Base-by-base conservation (phyloP, 2,888 invertebrate genomes). In the Lasiommata megera region DNA sequence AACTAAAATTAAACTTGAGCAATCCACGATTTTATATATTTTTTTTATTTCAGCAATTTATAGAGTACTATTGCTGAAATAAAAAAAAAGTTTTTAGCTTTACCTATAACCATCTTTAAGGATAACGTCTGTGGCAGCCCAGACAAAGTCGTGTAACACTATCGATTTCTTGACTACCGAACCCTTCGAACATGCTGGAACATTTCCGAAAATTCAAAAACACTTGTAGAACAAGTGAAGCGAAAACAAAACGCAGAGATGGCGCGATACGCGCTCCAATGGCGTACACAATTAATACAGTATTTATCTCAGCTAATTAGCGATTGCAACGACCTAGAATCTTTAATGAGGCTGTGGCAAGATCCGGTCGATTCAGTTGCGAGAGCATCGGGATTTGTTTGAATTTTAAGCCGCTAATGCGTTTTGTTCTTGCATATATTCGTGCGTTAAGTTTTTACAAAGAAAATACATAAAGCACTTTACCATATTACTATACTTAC, bases 251-350 rank as follows among this genome's bases (percentile, higher is more conserved):
- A 58, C 61, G 57, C 60, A 53, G 59, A 67, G 65, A 87, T 85
- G 77, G 72, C 70, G 74, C 79, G 88, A 88, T 87, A 85, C 71
- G 62, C 50, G 70, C 72, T 75, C 84, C 82, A 85, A 84, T 85
- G 85, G 84, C 82, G 80, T 80, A 84, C 81, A 83, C 88, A 88
- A 89, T 89, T 88, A 89, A 89, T 89, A 84, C 85, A 71, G 76
- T 73, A 85, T 81, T 87, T 88, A 89, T 86, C 88, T 88, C 74
- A 61, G 66, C 83, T 89, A 89, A 89, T 89, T 89, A 89, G 84
- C 79, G 79, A 88, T 88, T 88, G 88, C 87, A 82, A 71, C 82
- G 88, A 85, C 88, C 89, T 89, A 89, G 89, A 88, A 89, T 88
- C 82, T 82, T 77, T 86, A 89, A 88, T 88, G 88, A 88, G 89